Evolutionary conservation across 2,888 invertebrate species (phyloP).

Genomic region (Rhodophaea formosa): DNA sequence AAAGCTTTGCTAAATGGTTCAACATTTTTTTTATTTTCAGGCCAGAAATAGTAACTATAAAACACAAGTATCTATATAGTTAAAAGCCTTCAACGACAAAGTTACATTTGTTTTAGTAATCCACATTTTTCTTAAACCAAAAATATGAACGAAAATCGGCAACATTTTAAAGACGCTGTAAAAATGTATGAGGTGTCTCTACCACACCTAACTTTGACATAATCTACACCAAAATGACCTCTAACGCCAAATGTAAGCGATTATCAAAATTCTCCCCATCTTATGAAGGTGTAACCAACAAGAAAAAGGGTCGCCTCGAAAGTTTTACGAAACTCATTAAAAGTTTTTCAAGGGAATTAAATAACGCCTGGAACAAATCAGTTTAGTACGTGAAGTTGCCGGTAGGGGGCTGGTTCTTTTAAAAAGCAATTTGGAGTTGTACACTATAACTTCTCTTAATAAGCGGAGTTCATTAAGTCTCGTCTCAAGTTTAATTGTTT

Average conservation of each 20-base stretch:
- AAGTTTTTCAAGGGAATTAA: slow-evolving; percentile 55
- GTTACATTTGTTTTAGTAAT: too few relatives aligned
- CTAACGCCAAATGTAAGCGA: slow-evolving; percentile 16
- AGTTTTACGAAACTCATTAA: slow-evolving; percentile 48
- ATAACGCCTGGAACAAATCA: slow-evolving; percentile 50
- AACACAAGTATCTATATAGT: too few relatives aligned
- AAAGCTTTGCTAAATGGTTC: too few relatives aligned
- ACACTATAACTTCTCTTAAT: neutral
- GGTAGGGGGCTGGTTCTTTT: neutral
- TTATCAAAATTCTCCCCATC: slow-evolving; percentile 23
- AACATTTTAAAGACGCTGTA: neutral
- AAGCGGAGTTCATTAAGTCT: neutral
- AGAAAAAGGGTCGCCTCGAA: slow-evolving; percentile 27
- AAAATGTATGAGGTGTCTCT: neutral
- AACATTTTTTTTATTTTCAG: too few relatives aligned
- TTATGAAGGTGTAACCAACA: slow-evolving; percentile 19
- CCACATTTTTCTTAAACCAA: neutral
- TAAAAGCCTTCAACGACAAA: too few relatives aligned
- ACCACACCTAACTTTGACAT: neutral
- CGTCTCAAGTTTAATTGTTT: neutral
- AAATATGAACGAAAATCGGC: neutral
- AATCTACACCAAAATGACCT: neutral
- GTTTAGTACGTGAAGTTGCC: slow-evolving; percentile 35
- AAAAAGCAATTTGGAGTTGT: slow-evolving; percentile 9
- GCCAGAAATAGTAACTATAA: too few relatives aligned